phyloP scores from a whole-genome alignment of 2,888 invertebrate genomes.

The Morpho helenor region DNA sequence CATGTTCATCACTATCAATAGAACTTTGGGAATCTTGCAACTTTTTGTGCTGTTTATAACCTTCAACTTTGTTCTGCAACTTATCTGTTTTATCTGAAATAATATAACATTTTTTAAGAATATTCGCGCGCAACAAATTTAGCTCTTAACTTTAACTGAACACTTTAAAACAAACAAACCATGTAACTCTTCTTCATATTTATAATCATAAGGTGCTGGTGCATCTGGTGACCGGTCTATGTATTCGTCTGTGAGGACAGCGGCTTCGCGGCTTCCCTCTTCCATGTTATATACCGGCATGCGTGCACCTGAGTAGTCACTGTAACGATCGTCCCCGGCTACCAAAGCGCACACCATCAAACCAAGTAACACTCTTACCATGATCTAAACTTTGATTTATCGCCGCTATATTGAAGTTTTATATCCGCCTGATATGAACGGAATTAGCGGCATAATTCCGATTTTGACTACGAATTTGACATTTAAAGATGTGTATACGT shows the following conservation, averaged over 20 bases:
- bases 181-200: slow-evolving; percentile 47
- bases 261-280: slow-evolving; percentile 36
- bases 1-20: slow-evolving; percentile 12
- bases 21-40: slow-evolving; percentile 7
- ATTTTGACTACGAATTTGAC: slow-evolving; percentile 65
- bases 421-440: slow-evolving; percentile 5
- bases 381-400: slow-evolving; percentile 18
- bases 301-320: slow-evolving; percentile 50
- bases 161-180: slow-evolving; percentile 29
- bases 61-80: slow-evolving; percentile 9
- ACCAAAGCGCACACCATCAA: slow-evolving; percentile 36
- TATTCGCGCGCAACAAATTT: background rate
- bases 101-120: too few relatives aligned
- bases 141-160: background rate
- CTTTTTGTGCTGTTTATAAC: slow-evolving; percentile 10
- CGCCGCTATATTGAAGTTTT: slow-evolving; percentile 11
- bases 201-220: slow-evolving; percentile 53
- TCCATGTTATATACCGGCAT: slow-evolving; percentile 56
- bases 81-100: slow-evolving; percentile 15
- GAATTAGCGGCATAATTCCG: slow-evolving; percentile 50
- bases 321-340: slow-evolving; percentile 40
- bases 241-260: slow-evolving; percentile 41
- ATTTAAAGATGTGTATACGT: slow-evolving; percentile 27
- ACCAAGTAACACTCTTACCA: slow-evolving; percentile 33
- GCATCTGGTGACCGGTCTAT: slow-evolving; percentile 48